Evolutionary conservation across 2,797 vertebrate species (phyloP).

Genomic region (Ctenopoma kingsleyae): DNA sequence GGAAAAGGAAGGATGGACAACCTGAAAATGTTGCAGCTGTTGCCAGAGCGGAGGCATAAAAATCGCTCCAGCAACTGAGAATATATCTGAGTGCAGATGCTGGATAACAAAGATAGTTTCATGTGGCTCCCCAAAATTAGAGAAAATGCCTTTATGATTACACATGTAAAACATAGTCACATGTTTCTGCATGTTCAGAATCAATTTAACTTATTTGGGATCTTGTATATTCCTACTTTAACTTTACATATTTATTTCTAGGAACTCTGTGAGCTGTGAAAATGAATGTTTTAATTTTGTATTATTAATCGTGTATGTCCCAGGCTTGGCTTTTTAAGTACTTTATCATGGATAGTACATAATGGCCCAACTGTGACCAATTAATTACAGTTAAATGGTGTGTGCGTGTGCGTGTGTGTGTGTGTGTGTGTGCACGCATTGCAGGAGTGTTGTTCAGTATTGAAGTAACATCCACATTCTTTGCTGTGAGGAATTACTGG

Average conservation of each 20-base stretch:
- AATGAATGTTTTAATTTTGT: neutral
- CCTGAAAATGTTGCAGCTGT: too few relatives aligned
- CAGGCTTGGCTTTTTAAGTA: neutral
- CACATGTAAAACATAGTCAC: neutral
- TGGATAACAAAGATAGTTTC: neutral
- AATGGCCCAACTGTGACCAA: neutral
- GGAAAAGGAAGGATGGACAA: too few relatives aligned
- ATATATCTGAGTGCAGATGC: neutral
- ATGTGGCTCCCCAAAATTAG: too few relatives aligned
- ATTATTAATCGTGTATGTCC: neutral
- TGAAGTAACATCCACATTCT: slow-evolving; percentile 98
- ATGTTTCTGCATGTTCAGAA: neutral
- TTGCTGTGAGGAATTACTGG: slow-evolving; percentile 98
- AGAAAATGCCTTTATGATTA: neutral
- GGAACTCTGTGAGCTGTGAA: neutral
- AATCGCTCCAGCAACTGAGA: too few relatives aligned
- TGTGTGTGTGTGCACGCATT: slow-evolving; percentile 35
- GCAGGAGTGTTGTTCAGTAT: slow-evolving; percentile 97
- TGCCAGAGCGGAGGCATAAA: too few relatives aligned
- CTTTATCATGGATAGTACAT: neutral
- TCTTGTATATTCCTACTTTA: neutral
- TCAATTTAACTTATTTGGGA: neutral
- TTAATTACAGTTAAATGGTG: neutral
- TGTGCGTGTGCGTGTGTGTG: slow-evolving; percentile 3
- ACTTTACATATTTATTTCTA: too few relatives aligned